Base-by-base conservation (phyloP, 2,797 vertebrate species). In the Syngnathus acus region DNA sequence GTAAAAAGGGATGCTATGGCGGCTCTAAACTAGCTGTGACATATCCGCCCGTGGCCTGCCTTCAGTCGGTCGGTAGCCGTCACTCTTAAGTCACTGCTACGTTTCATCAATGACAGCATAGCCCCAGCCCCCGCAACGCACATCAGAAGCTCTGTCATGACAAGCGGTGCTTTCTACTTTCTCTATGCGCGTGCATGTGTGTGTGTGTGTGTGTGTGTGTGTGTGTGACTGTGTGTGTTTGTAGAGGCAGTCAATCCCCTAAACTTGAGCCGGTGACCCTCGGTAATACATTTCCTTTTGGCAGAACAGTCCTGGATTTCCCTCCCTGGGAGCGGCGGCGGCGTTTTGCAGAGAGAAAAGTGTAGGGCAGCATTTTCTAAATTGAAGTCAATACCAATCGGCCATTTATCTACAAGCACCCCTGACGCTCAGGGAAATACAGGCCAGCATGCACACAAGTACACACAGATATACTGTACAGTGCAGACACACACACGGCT, bases 321-420 rank as follows among this genome's bases (percentile, higher is more conserved):
- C 88, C 85, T 69, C 63, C 70, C 61, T 65, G 79, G 76, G 87
- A 88, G 79, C 78, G 75, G 58, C 78, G 75, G 58, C 61, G 48
- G 69, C 74, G 74, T 84, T 86, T 86, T 60, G 32, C 80, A 66
- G 72, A 78, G 75, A 82, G 80, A 86, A 90, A 87, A 89, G 89
- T 84, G 81, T 84, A 83, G 73, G 76, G 86, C 82, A 88, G 86
- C 81, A 86, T 88, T 90, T 89, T 89, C 82, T 86, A 89, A 89
- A 89, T 82, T 89, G 84, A 88, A 91, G 88, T 89, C 89, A 90
- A 86, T 90, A 91, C 76, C 75, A 84, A 81, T 81, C 57, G 72
- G 75, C 83, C 84, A 80, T 91, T 89, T 88, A 89, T 90, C 79
- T 89, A 82, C 84, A 88, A 84, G 78, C 73, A 73, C 80, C 79